phyloP scores from a whole-genome alignment of 2,113 vertebrate genomes.

The Protomyctophum bolini region DNA sequence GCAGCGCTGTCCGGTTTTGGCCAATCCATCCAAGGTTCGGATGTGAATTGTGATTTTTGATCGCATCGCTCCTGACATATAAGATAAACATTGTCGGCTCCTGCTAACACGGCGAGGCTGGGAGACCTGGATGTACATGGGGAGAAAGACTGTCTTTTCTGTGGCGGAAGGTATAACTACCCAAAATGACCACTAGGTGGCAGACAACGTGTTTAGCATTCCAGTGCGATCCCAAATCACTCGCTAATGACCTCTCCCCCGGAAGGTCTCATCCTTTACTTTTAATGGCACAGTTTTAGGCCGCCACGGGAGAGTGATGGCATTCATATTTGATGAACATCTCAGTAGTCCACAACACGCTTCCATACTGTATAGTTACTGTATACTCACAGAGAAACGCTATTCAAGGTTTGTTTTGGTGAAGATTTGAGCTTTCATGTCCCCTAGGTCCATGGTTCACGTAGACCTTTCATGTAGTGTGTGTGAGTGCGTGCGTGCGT shows the following conservation, averaged over 20 bases:
- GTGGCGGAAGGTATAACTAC: no score
- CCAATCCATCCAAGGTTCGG: no score
- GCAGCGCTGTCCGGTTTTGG: no score
- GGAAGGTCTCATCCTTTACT: conserved; percentile 3
- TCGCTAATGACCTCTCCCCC: conserved; percentile 9
- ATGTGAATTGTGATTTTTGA: no score
- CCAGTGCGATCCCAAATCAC: no score
- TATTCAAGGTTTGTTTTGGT: conserved; percentile 36
- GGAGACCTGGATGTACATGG: no score
- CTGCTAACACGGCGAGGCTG: no score
- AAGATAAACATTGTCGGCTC: no score
- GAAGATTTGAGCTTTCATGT: conserved; percentile 14
- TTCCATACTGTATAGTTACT: not conserved
- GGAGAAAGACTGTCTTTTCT: no score
- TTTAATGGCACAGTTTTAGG: conserved; percentile 23
- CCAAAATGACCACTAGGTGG: no score
- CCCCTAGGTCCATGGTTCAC: conserved; percentile 17
- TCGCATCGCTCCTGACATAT: no score
- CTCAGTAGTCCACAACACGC: conserved; percentile 35
- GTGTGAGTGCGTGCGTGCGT: conserved; percentile 4
- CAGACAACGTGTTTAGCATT: no score
- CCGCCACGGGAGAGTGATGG: not conserved
- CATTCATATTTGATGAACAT: conserved; percentile 37
- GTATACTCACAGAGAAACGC: conserved; percentile 4
- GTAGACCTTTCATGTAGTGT: conserved; percentile 14